Base-by-base conservation (phyloP, 1,140 invertebrate genomes). In the Tetramorium simillimum region DNA sequence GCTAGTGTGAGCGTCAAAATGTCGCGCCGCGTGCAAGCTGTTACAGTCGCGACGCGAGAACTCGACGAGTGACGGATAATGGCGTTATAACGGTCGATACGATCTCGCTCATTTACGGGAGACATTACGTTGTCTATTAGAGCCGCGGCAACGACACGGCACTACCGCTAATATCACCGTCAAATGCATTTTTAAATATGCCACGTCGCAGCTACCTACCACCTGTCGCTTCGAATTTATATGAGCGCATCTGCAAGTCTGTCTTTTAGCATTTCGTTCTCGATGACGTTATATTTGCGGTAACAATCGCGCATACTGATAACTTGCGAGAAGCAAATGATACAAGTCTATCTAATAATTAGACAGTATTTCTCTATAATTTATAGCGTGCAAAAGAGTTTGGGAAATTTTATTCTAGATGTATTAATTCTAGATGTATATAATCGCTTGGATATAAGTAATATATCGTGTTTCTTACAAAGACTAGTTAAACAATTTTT, bases 171-270 rank as follows among this genome's bases (percentile, higher is more conserved):
- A 73, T 82, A 60, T 82, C 53, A 24, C 10, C 24, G 24, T 73
- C 24, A 72, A 82, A 73, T 72, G 67, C 65, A 40, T 73, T 82
- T 82, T 82, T 82, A 73, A 82, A 73, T 73, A 60, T 72, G 37
- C 37, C 43, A 43, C 18, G 18, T 60, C 40, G 21, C 51, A 33
- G 24, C 37, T 46, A 72, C 14, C 24, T 18, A n/a, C 37, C 40
- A 28, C 21, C 24, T 46, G 21, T 72, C 67, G 40, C 12, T 28
- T 72, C 18, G 4, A 6, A 78, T 78, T 65, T 63, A 40, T 46
- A 6, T 14, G 18, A 10, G n/a, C 18, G n/a, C 33, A 16, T 73
- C 33, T 51, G 51, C 49, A 16, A 16, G 28, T 37, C 33, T 73
- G 51, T n/a, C 28, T 77, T 62, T 0, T 5, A n/a, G 18, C 37